Evolutionary conservation across 2,113 vertebrate species (phyloP).

Genomic region (Salvelinus sp.): DNA sequence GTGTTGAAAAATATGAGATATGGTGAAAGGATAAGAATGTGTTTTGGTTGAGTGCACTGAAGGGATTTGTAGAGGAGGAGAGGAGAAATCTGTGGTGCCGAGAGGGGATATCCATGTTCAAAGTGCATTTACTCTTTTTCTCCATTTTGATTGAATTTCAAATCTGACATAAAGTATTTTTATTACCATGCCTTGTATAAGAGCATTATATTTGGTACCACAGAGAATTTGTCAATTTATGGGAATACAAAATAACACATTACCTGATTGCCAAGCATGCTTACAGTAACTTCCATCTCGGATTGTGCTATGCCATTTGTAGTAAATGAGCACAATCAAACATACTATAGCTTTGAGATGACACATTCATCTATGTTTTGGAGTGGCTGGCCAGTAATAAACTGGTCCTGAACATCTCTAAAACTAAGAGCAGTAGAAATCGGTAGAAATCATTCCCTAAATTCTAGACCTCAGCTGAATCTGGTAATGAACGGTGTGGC

Average conservation of each 20-base stretch:
- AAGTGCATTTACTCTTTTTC: conserved; percentile 32
- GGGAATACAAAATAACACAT: conserved; percentile 47
- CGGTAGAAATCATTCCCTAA: too few species aligned
- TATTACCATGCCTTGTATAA: conserved; percentile 40
- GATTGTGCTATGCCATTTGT: conserved; percentile 28
- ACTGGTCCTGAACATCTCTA: too few species aligned
- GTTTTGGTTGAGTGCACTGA: conserved; percentile 3
- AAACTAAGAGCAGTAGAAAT: too few species aligned
- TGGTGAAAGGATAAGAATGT: conserved; percentile 23
- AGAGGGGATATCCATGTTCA: conserved; percentile 28
- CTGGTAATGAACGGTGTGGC: too few species aligned
- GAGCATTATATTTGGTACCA: conserved; percentile 12
- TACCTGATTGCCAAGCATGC: conserved; percentile 45
- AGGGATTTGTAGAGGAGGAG: conserved; percentile 10
- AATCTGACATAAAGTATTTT: conserved; percentile 50
- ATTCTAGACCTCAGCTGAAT: too few species aligned
- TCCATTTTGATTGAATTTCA: conserved; percentile 53
- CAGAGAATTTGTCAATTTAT: conserved; percentile 47
- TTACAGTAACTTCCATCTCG: background rate
- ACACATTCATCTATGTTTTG: conserved; percentile 1
- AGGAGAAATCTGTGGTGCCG: background rate
- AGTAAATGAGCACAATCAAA: conserved; percentile 67
- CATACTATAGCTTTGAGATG: conserved; percentile 64
- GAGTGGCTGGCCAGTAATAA: too few species aligned
- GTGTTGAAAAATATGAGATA: conserved; percentile 20